Evolutionary conservation across 2,113 vertebrate species (phyloP).

Genomic region (Pitta sordida): DNA sequence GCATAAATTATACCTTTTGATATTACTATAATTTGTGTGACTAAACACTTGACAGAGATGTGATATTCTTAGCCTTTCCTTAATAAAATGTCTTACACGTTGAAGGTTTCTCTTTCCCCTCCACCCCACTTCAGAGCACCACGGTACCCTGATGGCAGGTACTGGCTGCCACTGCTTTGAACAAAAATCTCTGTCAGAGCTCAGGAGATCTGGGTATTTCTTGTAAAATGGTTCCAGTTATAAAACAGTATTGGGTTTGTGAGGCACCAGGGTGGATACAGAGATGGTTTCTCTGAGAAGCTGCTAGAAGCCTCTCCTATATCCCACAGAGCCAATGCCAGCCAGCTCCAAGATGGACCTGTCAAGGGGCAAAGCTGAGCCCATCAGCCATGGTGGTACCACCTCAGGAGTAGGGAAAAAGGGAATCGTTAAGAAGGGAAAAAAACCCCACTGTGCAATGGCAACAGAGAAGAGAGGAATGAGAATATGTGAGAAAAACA

Average conservation of each 20-base stretch:
- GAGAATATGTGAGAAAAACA: background rate
- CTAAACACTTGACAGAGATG: slow-evolving; percentile 56
- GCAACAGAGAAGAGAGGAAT: background rate
- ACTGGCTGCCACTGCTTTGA: background rate
- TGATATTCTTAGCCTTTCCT: slow-evolving; percentile 54
- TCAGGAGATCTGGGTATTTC: background rate
- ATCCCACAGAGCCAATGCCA: background rate
- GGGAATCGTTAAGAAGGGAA: no score
- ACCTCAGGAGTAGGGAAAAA: background rate
- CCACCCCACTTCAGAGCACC: background rate
- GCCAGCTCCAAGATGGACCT: background rate
- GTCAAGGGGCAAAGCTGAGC: background rate
- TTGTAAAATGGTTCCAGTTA: background rate
- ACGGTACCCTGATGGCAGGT: background rate
- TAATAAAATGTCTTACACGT: slow-evolving; percentile 44
- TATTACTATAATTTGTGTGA: slow-evolving; percentile 56
- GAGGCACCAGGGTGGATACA: background rate
- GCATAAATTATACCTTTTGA: slow-evolving; percentile 65
- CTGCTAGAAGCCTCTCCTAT: background rate
- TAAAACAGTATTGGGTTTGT: background rate
- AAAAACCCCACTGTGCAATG: background rate
- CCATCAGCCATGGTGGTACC: background rate
- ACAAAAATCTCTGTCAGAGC: background rate
- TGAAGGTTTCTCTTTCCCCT: slow-evolving; percentile 22
- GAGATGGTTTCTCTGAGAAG: background rate